These are phyloP conservation scores for Tinea pellionella DNA, from an alignment of 2,888 invertebrate species.

Conservation along the genomic window DNA sequence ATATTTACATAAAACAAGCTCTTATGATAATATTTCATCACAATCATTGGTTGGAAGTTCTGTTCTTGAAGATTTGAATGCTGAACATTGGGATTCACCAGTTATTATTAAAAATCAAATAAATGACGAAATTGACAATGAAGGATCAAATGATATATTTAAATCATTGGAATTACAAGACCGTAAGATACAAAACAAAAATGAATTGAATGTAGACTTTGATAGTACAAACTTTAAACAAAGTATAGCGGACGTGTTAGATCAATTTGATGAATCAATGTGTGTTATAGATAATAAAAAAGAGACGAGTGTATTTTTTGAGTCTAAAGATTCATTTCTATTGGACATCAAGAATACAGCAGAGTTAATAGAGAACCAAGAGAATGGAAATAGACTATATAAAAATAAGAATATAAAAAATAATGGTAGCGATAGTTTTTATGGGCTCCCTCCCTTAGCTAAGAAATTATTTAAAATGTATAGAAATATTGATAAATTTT, in stretches of 20 bases:
- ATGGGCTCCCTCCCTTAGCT: constrained; percentile 80
- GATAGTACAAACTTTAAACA: constrained; percentile 25
- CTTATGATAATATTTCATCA: constrained; percentile 34
- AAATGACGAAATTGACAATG: constrained; percentile 20
- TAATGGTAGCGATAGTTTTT: constrained; percentile 64
- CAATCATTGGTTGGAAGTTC: constrained; percentile 32
- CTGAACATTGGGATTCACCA: constrained; percentile 33
- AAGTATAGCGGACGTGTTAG: constrained; percentile 54
- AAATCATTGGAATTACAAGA: constrained; percentile 33
- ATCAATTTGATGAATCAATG: constrained; percentile 64
- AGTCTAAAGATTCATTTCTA: constrained; percentile 54
- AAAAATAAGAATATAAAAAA: constrained; percentile 15
- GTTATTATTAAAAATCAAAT: constrained; percentile 22
- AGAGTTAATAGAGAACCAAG: not conserved
- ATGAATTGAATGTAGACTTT: constrained; percentile 21
- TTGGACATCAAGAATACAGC: constrained; percentile 40
- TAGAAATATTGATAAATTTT: constrained; percentile 83
- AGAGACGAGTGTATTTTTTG: constrained; percentile 32
- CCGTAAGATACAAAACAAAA: constrained; percentile 21
- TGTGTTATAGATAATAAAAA: constrained; percentile 37
- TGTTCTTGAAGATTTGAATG: constrained; percentile 21
- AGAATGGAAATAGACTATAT: constrained; percentile 25
- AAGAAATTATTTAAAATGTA: constrained; percentile 77
- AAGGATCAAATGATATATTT: constrained; percentile 42
- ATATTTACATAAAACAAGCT: constrained; percentile 34